A percentile compares a stretch with the other conserved stretches of the same genome.
Conservation (phyloP, 2,113 vertebrate species). For the Mormoops blainvillei region DNA sequence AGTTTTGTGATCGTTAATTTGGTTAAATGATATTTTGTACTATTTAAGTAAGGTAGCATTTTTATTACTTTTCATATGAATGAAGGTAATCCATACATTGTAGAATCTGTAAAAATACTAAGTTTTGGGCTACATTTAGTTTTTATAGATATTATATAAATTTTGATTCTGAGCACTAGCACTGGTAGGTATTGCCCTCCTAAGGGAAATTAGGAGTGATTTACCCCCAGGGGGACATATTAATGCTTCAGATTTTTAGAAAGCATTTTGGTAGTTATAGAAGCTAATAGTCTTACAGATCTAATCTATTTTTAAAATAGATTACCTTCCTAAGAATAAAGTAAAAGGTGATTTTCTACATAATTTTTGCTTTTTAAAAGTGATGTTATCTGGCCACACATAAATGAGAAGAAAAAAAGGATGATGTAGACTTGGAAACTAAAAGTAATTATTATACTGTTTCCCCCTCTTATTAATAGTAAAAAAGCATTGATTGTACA, state of each 20-base stretch:
- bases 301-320: slow-evolving; percentile 22
- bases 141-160: background rate
- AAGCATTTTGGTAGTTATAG: background rate
- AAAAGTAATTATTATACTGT: slow-evolving; percentile 22
- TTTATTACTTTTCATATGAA: slow-evolving; percentile 77
- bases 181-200: background rate
- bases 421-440: background rate
- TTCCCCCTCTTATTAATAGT: background rate
- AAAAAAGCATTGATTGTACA: slow-evolving; percentile 30
- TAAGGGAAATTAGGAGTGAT: background rate
- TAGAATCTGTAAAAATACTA: slow-evolving; percentile 45
- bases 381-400: background rate
- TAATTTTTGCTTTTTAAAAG: slow-evolving; percentile 33
- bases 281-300: background rate
- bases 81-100: slow-evolving; percentile 72
- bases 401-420: slow-evolving; percentile 1
- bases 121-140: background rate
- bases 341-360: slow-evolving; percentile 21
- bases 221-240: background rate
- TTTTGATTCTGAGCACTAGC: slow-evolving; percentile 24
- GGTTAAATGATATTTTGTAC: slow-evolving; percentile 61
- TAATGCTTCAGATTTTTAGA: background rate
- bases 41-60: slow-evolving; percentile 77
- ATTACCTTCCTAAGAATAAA: slow-evolving; percentile 26
- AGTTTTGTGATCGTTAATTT: slow-evolving; percentile 76